Base-by-base conservation (phyloP, 2,797 vertebrate genomes). In the Pempheris klunzingeri region DNA sequence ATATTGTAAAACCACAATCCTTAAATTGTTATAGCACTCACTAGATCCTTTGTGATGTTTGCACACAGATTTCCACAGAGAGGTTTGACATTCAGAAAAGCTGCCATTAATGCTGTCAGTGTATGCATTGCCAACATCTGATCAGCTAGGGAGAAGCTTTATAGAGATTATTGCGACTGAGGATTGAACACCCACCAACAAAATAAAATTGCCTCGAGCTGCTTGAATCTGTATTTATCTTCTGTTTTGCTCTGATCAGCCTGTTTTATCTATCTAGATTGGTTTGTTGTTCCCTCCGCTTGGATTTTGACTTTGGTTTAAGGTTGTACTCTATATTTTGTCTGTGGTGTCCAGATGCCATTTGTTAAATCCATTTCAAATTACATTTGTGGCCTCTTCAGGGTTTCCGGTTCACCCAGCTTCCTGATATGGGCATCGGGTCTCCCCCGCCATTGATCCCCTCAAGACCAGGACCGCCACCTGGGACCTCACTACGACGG, bases 321-420 rank as follows among this genome's bases (percentile, higher is more conserved):
- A 18, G 3, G 30, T 4, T n/a, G 7, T 18, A n/a, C 60, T 32
- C 28, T 44, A 6, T 54, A 9, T 24, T 71, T 17, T 10, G 14
- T 7, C 14, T 24, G 26, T 28, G 17, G 26, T 44, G 38, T 44
- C 36, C 63, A 62, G 10, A 24, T 59, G 22, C 57, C 22, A 0
- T n/a, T n/a, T n/a, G 34, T 32, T 24, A 22, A 22, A 34, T 26
- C 22, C 34, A 38, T 52, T 4, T 30, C 59, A n/a, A 49, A 43
- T 62, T 20, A 7, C 17, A 24, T 66, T 13, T 87, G 11, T 88
- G 67, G 28, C 49, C 79, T 71, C 65, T 71, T 44, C 92, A 99
- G 98, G 98, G 97, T 80, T 99, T 99, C 83, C 96, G 97, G 80
- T 99, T 99, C 92, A 99, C 98, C 46, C 98, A 99, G 92, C 97